These are phyloP conservation scores for Ormyrus thymus DNA, from an alignment of 2,888 invertebrate species.

Conservation along the genomic window DNA sequence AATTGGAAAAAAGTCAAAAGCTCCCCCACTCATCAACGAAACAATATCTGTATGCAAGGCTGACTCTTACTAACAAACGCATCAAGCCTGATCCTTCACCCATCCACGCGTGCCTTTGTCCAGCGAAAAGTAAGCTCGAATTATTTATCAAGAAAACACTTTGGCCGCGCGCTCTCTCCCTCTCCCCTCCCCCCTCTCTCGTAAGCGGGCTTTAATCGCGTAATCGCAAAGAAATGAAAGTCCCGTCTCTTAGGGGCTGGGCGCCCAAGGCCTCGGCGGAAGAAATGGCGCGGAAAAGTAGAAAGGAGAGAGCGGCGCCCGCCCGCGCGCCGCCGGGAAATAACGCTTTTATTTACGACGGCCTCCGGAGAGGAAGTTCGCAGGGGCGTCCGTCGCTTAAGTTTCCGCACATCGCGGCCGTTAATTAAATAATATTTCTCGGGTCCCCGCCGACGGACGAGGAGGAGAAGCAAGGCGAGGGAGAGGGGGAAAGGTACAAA, in stretches of 20 bases:
- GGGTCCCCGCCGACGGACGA: conserved; percentile 49
- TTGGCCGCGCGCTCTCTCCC: too few relatives aligned
- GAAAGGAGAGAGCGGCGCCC: conserved; percentile 7
- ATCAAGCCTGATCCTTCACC: too few relatives aligned
- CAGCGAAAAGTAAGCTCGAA: too few relatives aligned
- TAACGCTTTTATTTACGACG: conserved; percentile 65
- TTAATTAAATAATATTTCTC: conserved; percentile 75
- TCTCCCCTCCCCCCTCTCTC: too few relatives aligned
- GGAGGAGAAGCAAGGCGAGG: conserved; percentile 57
- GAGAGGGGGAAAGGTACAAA: conserved; percentile 21
- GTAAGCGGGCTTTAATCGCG: conserved; percentile 16
- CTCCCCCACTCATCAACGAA: too few relatives aligned
- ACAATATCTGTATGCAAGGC: too few relatives aligned
- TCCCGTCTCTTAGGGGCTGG: neutral
- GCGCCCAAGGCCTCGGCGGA: conserved; percentile 32
- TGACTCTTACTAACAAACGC: too few relatives aligned
- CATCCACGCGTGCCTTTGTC: too few relatives aligned
- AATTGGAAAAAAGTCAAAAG: too few relatives aligned
- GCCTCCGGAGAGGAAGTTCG: conserved; percentile 1
- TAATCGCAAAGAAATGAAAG: conserved; percentile 26
- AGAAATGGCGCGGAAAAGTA: conserved; percentile 54
- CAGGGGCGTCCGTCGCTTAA: conserved; percentile 16
- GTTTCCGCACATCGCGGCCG: conserved; percentile 60
- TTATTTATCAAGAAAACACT: too few relatives aligned
- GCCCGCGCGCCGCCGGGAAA: conserved; percentile 13